Conservation (phyloP, 1,140 invertebrate genomes). For the Bacillus rossius region DNA sequence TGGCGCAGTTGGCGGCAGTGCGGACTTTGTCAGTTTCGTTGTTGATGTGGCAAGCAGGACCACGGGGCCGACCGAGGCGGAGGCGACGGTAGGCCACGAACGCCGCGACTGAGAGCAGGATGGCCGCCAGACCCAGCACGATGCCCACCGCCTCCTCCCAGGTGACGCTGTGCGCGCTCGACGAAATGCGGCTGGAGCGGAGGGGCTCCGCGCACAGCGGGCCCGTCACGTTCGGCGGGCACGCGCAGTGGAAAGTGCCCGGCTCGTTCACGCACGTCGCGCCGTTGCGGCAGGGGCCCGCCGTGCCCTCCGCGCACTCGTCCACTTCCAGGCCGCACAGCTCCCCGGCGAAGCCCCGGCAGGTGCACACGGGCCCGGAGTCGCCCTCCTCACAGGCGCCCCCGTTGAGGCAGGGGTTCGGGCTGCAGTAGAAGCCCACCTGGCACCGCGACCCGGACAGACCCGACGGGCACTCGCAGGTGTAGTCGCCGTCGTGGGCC, state of each 20-base stretch:
- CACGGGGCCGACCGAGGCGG: constrained; percentile 40
- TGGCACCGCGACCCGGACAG: constrained; percentile 76
- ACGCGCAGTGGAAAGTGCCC: constrained; percentile 76
- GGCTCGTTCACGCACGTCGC: constrained; percentile 80
- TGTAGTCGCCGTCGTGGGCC: constrained; percentile 50
- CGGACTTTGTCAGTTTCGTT: constrained; percentile 54
- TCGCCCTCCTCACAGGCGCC: constrained; percentile 82
- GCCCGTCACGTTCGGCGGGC: constrained; percentile 72
- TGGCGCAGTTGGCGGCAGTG: constrained; percentile 48
- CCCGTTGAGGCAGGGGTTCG: constrained; percentile 75
- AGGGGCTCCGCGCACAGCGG: constrained; percentile 58
- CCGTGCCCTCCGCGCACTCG: constrained; percentile 59
- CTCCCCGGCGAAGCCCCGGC: constrained; percentile 68
- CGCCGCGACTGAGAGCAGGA: constrained; percentile 51
- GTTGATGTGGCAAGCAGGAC: constrained; percentile 46
- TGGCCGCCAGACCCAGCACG: constrained; percentile 46
- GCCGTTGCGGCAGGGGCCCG: constrained; percentile 67
- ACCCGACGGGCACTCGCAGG: constrained; percentile 63
- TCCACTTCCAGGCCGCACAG: constrained; percentile 70
- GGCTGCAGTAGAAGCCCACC: constrained; percentile 70
- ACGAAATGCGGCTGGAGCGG: constrained; percentile 63
- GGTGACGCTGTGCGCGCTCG: constrained; percentile 51
- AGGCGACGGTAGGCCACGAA: constrained; percentile 43
- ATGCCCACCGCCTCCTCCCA: constrained; percentile 60
- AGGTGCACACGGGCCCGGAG: constrained; percentile 69